Evolutionary conservation across 1,140 invertebrate species (phyloP), one percentile per base, ranked within the genome.

Genomic region (Lasioglossum albipes): DNA sequence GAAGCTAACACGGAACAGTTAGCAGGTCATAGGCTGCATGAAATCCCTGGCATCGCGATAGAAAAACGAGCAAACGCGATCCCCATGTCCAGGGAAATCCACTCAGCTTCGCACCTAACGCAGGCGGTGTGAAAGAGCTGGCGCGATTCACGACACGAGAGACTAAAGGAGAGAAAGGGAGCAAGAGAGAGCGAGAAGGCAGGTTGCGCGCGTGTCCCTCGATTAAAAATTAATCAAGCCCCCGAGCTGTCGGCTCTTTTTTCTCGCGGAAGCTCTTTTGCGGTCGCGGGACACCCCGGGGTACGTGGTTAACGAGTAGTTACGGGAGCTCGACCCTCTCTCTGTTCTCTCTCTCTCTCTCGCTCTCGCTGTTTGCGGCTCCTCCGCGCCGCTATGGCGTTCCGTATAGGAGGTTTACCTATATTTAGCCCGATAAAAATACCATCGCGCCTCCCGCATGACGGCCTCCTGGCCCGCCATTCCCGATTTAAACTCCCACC

Each of bases 381-480:
- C 84, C 62, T 73, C 68, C 31, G 42, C 69, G 70, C 78, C 77
- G 88, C 88, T 89, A 89, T 87, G 89, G 88, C 88, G 89, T 89
- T 89, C 78, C 84, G 87, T 88, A 88, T 86, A 89, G 88, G 88
- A 90, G 90, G 88, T 91, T 90, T 89, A 84, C 83, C 87, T 93
- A 93, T 92, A 92, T 93, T 92, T 92, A 93, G 89, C 86, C 72
- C 87, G 92, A 93, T 93, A 93, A 93, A 93, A 93, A 93, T 93
- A 93, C 84, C 89, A 89, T 91, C 89, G 87, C 81, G 90, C 90
- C 92, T 92, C 92, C 92, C 91, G 91, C 91, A 91, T 91, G 85
- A 88, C 91, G 91, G 89, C 87, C 92, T 92, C 91, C 91, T 87
- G 89, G 90, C 82, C 90, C 90, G 89, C 86, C 87, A 91, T 84